Conservation (phyloP, 2,888 invertebrate species). For the Mallateleia sp. region DNA sequence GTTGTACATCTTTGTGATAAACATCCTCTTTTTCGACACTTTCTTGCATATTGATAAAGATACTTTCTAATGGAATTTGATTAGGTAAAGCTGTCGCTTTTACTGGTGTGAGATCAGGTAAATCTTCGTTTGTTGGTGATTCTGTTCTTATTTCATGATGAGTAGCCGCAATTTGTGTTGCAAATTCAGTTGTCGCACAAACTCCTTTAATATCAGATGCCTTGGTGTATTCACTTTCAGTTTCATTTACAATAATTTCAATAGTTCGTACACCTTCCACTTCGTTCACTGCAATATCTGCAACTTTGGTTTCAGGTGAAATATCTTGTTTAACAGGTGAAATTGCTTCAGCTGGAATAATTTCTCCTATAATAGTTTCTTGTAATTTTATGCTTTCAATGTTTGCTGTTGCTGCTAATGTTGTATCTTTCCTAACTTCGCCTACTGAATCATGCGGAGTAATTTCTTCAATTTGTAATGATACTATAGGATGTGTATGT, state of each 20-base stretch:
- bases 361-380: constrained; percentile 90
- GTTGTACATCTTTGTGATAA: constrained; percentile 87
- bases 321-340: constrained; percentile 88
- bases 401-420: constrained; percentile 89
- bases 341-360: constrained; percentile 91
- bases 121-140: constrained; percentile 88
- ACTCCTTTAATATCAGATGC: constrained; percentile 87
- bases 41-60: constrained; percentile 88
- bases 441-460: constrained; percentile 89
- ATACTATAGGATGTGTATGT: constrained; percentile 90
- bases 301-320: constrained; percentile 89
- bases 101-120: constrained; percentile 87
- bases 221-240: constrained; percentile 89
- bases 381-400: constrained; percentile 88
- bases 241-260: constrained; percentile 90
- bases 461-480: constrained; percentile 90
- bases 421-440: constrained; percentile 88
- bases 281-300: constrained; percentile 89
- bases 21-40: constrained; percentile 90
- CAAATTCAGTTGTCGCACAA: constrained; percentile 90
- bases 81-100: constrained; percentile 88
- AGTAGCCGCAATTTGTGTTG: constrained; percentile 90
- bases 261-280: constrained; percentile 90
- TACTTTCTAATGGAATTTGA: constrained; percentile 86
- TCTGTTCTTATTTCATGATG: constrained; percentile 90